These are phyloP conservation scores for Colistium nudipinnis DNA, from an alignment of 2,113 vertebrate genomes.

Conservation along the genomic window DNA sequence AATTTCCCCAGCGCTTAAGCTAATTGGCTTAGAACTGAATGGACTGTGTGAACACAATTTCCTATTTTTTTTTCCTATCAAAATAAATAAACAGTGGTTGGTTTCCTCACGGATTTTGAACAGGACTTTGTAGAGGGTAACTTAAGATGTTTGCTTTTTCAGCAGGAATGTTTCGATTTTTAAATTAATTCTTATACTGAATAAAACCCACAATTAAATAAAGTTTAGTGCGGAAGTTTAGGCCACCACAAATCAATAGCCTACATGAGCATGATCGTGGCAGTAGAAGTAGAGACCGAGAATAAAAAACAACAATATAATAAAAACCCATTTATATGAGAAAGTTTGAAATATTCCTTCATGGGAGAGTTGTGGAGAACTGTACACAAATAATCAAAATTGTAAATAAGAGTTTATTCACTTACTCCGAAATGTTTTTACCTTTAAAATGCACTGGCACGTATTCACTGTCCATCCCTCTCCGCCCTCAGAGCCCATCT, in stretches of 20 bases:
- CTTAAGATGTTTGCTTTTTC: constrained; percentile 54
- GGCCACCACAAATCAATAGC: too few relatives aligned
- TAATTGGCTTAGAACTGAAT: constrained; percentile 15
- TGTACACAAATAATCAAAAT: too few relatives aligned
- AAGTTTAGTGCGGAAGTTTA: not conserved
- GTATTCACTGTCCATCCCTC: not conserved
- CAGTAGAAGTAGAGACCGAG: not conserved
- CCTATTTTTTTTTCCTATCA: constrained; percentile 44
- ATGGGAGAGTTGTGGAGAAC: not conserved
- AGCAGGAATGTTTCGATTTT: constrained; percentile 31
- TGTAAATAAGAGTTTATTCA: not conserved
- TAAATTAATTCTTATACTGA: not conserved
- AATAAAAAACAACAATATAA: not conserved
- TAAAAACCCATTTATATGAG: not conserved
- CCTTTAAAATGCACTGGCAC: not conserved
- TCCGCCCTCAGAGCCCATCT: constrained; percentile 88
- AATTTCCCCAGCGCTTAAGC: constrained; percentile 58
- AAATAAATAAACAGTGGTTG: constrained; percentile 65
- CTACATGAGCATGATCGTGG: not conserved
- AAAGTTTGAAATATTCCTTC: not conserved
- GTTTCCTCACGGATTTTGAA: constrained; percentile 54
- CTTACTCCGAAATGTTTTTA: not conserved
- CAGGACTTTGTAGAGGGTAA: constrained; percentile 38
- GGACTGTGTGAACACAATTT: constrained; percentile 49
- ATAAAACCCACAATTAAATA: too few relatives aligned